Evolutionary conservation across 2,888 invertebrate genomes (phyloP), one percentile per base, ranked within the genome.

Genomic region (Cinara cedri): DNA sequence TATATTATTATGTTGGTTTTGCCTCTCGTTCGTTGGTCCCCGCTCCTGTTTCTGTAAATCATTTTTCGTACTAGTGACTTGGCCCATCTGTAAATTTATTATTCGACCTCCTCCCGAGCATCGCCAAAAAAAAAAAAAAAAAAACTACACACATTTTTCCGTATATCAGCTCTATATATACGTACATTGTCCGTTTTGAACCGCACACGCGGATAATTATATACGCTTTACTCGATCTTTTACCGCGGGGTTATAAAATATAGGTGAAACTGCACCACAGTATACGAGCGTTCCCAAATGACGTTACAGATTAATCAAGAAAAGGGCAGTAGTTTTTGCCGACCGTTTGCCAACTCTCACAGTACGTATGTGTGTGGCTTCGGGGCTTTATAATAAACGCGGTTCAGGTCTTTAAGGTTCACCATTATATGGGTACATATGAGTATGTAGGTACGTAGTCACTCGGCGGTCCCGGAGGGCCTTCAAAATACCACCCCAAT

Each of bases 281-380:
- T 6, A 34, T 6, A 34, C 34, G 34, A 6, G n/a, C n/a, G n/a
- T n/a, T n/a, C n/a, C n/a, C n/a, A n/a, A n/a, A n/a, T n/a, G n/a
- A n/a, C n/a, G n/a, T n/a, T 44, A 51, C 55, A 76, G 75, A 76
- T 76, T 76, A 76, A 76, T 76, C 75, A 76, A 66, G 24, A 44
- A n/a, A n/a, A 44, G 66, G 75, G 66, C 65, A 55, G 66, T 66
- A 55, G 66, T 66, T 66, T 76, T 66, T 55, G 65, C 65, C 55
- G 75, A 55, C 42, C 55, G 44, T 44, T 76, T 55, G 75, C 75
- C 75, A 76, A 76, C 65, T 76, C 65, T 14, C n/a, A 3, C 34
- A 3, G 34, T 34, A 34, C 34, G 34, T 44, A n/a, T n/a, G n/a
- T n/a, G n/a, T n/a, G 16, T 49, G 54, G 51, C 51, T 75, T 55